Conservation (phyloP, 2,113 vertebrate species). For the Xenotilapia leptura region DNA sequence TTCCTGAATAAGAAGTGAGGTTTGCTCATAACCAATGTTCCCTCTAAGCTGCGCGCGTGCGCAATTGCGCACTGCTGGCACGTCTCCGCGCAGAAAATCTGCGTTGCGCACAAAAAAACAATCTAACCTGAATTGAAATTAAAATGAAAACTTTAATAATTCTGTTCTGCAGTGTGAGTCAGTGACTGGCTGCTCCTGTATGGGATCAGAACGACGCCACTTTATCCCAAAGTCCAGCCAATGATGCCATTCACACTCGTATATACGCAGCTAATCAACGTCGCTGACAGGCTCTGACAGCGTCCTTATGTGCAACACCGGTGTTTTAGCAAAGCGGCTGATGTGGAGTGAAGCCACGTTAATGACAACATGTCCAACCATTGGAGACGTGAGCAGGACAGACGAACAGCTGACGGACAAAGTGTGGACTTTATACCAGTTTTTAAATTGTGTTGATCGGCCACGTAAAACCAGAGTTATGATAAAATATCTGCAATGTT, state of each 20-base stretch:
- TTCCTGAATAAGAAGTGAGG: neutral
- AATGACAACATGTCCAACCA: accelerated
- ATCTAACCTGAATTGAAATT: no score
- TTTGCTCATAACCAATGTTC: neutral
- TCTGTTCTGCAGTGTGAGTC: accelerated
- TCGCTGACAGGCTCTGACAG: accelerated
- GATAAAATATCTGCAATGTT: no score
- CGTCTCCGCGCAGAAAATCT: no score
- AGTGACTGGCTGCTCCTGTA: accelerated
- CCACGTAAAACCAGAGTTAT: no score
- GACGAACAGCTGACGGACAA: accelerated
- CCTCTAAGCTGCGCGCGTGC: no score
- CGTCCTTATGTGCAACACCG: accelerated
- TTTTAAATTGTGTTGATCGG: neutral
- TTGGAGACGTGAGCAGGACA: neutral
- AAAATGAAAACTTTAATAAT: no score
- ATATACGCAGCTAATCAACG: accelerated
- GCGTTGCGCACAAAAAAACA: no score
- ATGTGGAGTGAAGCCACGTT: neutral
- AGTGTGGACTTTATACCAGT: neutral
- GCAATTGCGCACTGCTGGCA: no score
- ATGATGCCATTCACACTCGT: accelerated
- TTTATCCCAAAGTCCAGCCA: accelerated
- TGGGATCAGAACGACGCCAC: accelerated
- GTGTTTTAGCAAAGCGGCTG: neutral